Base-by-base conservation (phyloP, 2,113 vertebrate genomes). In the Chascanopsetta lugubris region DNA sequence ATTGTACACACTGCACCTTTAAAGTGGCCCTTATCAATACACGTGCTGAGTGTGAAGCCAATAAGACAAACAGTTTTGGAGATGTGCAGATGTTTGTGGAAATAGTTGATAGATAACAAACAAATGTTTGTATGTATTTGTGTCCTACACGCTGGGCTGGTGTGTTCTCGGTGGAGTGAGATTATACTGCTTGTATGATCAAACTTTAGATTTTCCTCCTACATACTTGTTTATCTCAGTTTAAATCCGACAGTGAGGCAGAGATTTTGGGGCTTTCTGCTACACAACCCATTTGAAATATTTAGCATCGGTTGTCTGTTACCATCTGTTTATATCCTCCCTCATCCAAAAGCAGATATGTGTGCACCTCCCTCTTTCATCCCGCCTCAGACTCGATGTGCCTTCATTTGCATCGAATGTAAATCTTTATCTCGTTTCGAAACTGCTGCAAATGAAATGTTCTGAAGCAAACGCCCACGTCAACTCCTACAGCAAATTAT, bases 351-450 rank as follows among this genome's bases (percentile, higher is more conserved):
- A 49, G 34, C 42, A 65, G 67, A 64, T 50, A 12, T 34, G 30
- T 20, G 32, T 48, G n/a, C n/a, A 30, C 36, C 15, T 34, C 36
- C 22, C 1, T 64, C 53, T 46, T 63, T 47, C 46, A 67, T 47
- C 48, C 50, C 11, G 8, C 26, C 48, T 25, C 18, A 29, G 26
- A 71, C 62, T 66, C 43, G 63, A 56, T 70, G 61, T 56, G 60
- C 75, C 59, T 66, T 34, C 1, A 65, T 79, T 80, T 85, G 34
- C 63, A 80, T 73, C 10, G 59, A 34, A 63, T 60, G 50, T 45
- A 73, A 67, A 67, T 71, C 17, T 71, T 60, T 61, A n/a, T 48
- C 67, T 34, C 56, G 56, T 34, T 63, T 75, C 27, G 68, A 30
- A 55, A 64, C 58, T 58, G 69, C 47, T 27, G 59, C 45, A 38